phyloP scores from a whole-genome alignment of 1,140 invertebrate genomes.

The Dolichoris vasculosae region DNA sequence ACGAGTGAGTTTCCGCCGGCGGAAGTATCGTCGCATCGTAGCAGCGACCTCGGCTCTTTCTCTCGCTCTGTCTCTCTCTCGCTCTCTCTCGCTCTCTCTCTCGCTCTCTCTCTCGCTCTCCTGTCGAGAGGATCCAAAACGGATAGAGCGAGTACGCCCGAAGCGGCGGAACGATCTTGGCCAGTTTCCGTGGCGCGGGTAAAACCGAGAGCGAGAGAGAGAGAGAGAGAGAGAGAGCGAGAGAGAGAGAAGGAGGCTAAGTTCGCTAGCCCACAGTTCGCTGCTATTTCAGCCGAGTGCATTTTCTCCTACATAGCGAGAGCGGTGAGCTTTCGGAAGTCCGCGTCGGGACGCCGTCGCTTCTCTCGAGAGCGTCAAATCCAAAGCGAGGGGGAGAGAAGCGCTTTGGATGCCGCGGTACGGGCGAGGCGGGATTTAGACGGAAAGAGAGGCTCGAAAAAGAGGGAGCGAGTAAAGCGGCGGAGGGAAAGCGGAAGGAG shows the following conservation, averaged over 20 bases:
- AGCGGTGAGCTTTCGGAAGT: slow-evolving; percentile 12
- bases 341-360: slow-evolving; percentile 1
- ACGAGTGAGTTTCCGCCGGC: slow-evolving; percentile 54
- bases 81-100: slow-evolving; percentile 1
- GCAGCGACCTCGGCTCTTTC: slow-evolving; percentile 18
- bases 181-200: slow-evolving; percentile 4
- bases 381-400: slow-evolving; percentile 15
- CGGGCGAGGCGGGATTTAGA: not conserved
- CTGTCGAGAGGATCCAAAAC: not conserved
- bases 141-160: not conserved
- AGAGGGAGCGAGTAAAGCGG: not conserved
- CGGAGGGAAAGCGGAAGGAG: not conserved
- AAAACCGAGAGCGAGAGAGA: too few relatives aligned
- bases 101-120: not conserved
- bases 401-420: not conserved
- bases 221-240: too few relatives aligned
- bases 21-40: slow-evolving; percentile 55
- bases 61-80: slow-evolving; percentile 1
- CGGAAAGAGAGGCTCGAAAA: slow-evolving; percentile 4
- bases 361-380: slow-evolving; percentile 32
- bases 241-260: not conserved
- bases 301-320: slow-evolving; percentile 19
- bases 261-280: not conserved
- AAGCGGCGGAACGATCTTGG: slow-evolving; percentile 27
- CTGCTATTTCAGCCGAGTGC: slow-evolving; percentile 34